Conservation (phyloP, 2,888 invertebrate species). For the Melangyna quadrimaculata region DNA sequence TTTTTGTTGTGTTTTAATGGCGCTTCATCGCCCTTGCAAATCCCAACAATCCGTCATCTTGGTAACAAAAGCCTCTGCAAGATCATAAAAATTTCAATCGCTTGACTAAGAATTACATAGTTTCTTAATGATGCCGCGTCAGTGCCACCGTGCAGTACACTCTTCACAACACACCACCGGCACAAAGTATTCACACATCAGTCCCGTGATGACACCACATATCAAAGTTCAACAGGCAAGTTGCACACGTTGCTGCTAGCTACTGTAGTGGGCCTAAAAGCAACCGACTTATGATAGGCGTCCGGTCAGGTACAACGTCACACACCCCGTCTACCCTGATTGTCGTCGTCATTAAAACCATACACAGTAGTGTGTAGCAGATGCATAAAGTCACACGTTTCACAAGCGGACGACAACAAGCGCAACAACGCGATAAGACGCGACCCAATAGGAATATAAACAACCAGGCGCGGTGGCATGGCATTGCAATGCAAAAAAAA, state of each 20-base stretch:
- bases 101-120: constrained; percentile 45
- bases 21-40: constrained; percentile 32
- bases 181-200: constrained; percentile 61
- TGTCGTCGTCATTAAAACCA: constrained; percentile 66
- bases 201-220: constrained; percentile 57
- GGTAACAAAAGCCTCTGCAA: constrained; percentile 37
- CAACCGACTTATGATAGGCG: constrained; percentile 69
- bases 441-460: constrained; percentile 68
- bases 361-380: constrained; percentile 52
- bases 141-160: constrained; percentile 18
- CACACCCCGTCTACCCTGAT: constrained; percentile 70
- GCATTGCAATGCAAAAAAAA: constrained; percentile 41
- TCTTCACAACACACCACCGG: constrained; percentile 12
- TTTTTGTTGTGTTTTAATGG: neutral
- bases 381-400: constrained; percentile 71
- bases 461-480: constrained; percentile 59
- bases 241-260: constrained; percentile 26
- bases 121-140: constrained; percentile 48
- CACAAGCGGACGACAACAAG: constrained; percentile 70
- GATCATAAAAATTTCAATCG: constrained; percentile 59
- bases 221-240: constrained; percentile 68
- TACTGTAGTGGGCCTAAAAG: constrained; percentile 25
- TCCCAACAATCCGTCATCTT: constrained; percentile 30
- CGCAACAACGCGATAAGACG: constrained; percentile 69
- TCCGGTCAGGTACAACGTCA: constrained; percentile 72